Base-by-base conservation (phyloP, 2,797 vertebrate genomes). In the Borostomias antarcticus region DNA sequence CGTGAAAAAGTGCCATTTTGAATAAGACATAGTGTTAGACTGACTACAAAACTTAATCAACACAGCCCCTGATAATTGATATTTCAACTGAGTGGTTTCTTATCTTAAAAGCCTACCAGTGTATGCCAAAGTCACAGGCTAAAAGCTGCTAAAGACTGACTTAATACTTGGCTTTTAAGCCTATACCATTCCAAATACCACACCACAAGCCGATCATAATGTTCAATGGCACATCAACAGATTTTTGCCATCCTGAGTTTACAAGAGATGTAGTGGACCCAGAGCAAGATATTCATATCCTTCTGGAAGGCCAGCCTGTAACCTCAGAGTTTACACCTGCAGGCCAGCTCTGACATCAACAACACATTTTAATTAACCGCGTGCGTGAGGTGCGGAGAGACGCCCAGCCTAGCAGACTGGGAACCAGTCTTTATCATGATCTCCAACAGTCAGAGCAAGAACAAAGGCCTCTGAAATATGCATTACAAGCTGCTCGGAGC, bases 401-500 rank as follows among this genome's bases (percentile, higher is more conserved):
- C 48, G 72, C 45, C 56, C 7, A 13, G 45, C 28, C 69, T 77
- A 70, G 68, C 64, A 69, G 70, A 76, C 81, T 72, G 74, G 78
- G 63, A 81, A 48, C 23, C 70, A 69, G 77, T 84, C 85, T 76
- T 88, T 85, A 89, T 91, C 86, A 89, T 85, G 86, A 89, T 86
- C 88, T 79, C 72, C 75, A 74, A 76, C 79, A 88, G 82, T 74
- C 75, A 79, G 82, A 82, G 89, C 84, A 82, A 88, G 89, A 91
- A 92, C 84, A 92, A 91, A 90, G 85, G 70, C 57, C 80, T 80
- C 76, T 92, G 88, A 92, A 92, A 91, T 89, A 91, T 90, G 91
- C 89, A 93, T 93, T 91, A 91, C 90, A 93, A 86, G 72, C 87
- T 85, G 84, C 86, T 87, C 78, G 52, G 78, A 82, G 84, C 85